Evolutionary conservation across 2,113 vertebrate genomes (phyloP).

Genomic region (Perognathus longimembris): DNA sequence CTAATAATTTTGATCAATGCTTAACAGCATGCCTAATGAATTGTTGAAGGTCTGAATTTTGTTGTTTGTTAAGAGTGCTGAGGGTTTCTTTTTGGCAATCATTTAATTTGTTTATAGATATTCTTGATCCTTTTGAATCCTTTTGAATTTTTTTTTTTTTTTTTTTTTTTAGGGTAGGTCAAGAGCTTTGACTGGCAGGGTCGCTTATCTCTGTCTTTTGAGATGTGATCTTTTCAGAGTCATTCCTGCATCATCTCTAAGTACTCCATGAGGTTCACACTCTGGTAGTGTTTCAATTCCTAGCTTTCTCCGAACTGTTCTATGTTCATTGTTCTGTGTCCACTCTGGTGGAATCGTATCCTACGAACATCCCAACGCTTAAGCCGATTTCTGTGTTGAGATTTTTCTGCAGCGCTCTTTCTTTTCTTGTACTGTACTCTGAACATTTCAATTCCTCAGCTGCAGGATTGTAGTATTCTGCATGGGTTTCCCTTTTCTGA

Average conservation of each 20-base stretch:
- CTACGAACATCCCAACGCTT: neutral
- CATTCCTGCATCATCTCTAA: neutral
- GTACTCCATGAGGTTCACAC: neutral
- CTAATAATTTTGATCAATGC: neutral
- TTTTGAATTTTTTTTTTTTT: neutral
- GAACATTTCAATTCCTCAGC: neutral
- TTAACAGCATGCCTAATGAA: neutral
- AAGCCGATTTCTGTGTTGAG: neutral
- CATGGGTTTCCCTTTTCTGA: neutral
- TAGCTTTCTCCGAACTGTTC: neutral
- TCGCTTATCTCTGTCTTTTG: neutral
- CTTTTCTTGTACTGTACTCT: neutral
- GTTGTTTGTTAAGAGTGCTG: neutral
- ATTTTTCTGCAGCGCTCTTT: neutral
- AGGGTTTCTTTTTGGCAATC: neutral
- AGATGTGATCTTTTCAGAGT: neutral
- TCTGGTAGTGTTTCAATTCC: neutral
- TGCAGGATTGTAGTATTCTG: neutral
- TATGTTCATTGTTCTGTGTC: neutral
- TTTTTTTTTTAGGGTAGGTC: neutral
- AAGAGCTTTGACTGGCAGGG: constrained; percentile 1
- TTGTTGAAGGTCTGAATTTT: neutral
- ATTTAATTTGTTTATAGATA: neutral
- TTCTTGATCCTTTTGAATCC: neutral
- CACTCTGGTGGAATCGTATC: neutral